Conservation (phyloP, 2,113 vertebrate genomes). For the Aegotheles bennettii region DNA sequence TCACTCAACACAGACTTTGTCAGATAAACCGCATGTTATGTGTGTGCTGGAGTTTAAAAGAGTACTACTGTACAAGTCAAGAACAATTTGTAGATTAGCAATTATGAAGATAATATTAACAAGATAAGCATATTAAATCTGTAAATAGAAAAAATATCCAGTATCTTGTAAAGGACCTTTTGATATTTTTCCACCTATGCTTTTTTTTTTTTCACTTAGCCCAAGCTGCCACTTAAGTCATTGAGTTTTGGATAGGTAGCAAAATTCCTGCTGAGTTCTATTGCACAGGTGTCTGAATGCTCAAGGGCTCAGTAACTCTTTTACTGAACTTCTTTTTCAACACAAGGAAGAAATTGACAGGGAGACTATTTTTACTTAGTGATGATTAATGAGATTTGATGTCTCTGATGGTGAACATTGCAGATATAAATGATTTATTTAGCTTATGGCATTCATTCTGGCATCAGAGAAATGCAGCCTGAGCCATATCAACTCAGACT, state of each 20-base stretch:
- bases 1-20: background rate
- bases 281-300: background rate
- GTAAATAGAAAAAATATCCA: background rate
- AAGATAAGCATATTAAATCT: background rate
- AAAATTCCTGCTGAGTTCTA: background rate
- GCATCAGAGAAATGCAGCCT: background rate
- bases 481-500: background rate
- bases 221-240: background rate
- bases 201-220: background rate
- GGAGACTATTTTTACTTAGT: background rate
- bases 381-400: background rate
- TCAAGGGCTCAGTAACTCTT: background rate
- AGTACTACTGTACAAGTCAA: background rate
- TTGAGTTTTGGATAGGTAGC: background rate
- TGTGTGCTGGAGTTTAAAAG: background rate
- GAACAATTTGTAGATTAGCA: background rate
- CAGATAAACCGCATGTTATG: background rate
- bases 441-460: background rate
- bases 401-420: background rate
- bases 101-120: background rate
- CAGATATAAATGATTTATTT: background rate
- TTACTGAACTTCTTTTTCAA: background rate
- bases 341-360: background rate
- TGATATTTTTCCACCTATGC: background rate
- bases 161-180: background rate